Evolutionary conservation across 2,888 invertebrate genomes (phyloP), one percentile per base, ranked within the genome.

Genomic region (Agrotis ipsilon): DNA sequence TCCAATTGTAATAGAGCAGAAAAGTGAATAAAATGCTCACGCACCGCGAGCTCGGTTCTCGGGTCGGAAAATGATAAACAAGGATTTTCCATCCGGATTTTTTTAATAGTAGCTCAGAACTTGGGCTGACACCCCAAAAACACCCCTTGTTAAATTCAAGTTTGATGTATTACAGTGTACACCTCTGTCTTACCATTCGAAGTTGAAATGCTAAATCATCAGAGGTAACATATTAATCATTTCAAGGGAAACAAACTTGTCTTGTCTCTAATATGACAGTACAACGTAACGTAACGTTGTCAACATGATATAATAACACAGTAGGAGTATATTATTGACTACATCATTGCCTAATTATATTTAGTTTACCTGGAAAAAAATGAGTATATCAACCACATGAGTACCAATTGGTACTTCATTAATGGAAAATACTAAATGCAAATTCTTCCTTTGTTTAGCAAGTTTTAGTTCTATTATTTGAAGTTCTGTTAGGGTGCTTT

Each of bases 271-370:
- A 67, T 71, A 60, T 51, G 54, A 48, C 19, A 70, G 58, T 54
- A 67, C 21, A 57, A 11, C 63, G 48, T 45, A n/a, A n/a, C n/a
- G n/a, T n/a, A n/a, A n/a, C n/a, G 51, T 58, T 62, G 66, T 73
- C 63, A 67, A 69, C 24, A 39, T 21, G 54, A 43, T 46, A 82
- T 63, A 78, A 80, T 82, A 78, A 74, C 78, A 78, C 84, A 81
- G 32, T 14, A 72, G 75, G 70, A 81, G 75, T 57, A 78, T 72
- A 82, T 81, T 84, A 84, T 78, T 86, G 61, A 80, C 81, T 83
- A 83, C 74, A 83, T 72, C 74, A 80, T 84, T 83, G 79, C 82
- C 2, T 46, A 71, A 73, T 24, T 71, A 72, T 4, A 2, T 27
- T 5, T 48, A 48, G 32, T 52, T n/a, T 39, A 24, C 32, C 18